Base-by-base conservation (phyloP, 1,140 invertebrate genomes). In the Drosophila nebulosa region DNA sequence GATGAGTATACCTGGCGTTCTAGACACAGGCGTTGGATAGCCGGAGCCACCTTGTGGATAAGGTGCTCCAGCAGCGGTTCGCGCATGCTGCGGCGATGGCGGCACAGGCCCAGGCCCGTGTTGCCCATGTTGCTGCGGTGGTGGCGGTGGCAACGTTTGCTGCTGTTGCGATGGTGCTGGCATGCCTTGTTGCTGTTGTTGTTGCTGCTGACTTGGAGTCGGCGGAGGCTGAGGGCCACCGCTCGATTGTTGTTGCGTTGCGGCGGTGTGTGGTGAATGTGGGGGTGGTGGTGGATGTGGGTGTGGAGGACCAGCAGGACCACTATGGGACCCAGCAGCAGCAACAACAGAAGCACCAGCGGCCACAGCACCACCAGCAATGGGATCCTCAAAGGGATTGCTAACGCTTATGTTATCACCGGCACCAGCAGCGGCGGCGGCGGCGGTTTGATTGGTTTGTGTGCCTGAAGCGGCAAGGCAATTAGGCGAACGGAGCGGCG, bases 361-460 rank as follows among this genome's bases (percentile, higher is more conserved):
- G 57, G 35, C 59, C 60, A 35, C 76, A 55, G 64, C 52, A 46
- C 60, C 64, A 50, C 66, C 78, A 74, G 92, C 92, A 81, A 92
- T 94, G 77, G 94, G 93, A 93, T 96, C 95, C 92, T 96, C 95
- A 93, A 96, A 96, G 70, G 95, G 95, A 93, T 96, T 96, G 90
- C 95, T 96, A 89, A 95, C 94, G 93, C 93, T 95, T 86, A 96
- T 94, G 93, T 95, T 95, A 93, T 95, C 94, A 92, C 93, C 93
- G 92, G 92, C 65, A 75, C 74, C 67, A 72, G 73, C 80, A 86
- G 67, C 73, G 63, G 64, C 74, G 61, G 76, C 71, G 90, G 92
- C 90, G 80, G 69, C 59, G 69, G 74, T 66, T 85, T 91, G 84
- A 73, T 91, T 91, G 24, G 62, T 39, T 78, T 78, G 75, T 84